Evolutionary conservation across 1,140 invertebrate species (phyloP).

Genomic region (Zaprionus tsacasi): DNA sequence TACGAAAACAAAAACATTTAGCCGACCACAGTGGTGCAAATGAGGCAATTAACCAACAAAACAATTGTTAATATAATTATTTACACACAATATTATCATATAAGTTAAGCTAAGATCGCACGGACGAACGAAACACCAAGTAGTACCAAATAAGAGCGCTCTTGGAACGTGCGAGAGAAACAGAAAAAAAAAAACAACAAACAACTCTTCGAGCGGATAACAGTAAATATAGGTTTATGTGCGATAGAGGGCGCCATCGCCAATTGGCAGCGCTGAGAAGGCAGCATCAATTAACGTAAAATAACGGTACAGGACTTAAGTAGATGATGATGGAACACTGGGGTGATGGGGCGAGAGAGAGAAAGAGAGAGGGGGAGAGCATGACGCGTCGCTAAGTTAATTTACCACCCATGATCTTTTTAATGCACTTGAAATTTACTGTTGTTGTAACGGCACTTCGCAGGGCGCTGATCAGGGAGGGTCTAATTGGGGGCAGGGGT

Average conservation of each 20-base stretch:
- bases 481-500: not conserved
- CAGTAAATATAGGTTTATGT: constrained; percentile 7
- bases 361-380: constrained; percentile 28
- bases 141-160: not conserved
- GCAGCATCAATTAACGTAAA: constrained; percentile 75
- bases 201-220: constrained; percentile 10
- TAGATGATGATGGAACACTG: constrained; percentile 24
- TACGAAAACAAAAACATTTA: not conserved
- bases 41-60: constrained; percentile 48
- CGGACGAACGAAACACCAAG: constrained; percentile 50
- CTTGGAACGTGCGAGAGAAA: constrained; percentile 10
- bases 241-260: not conserved
- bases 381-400: constrained; percentile 69
- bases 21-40: constrained; percentile 39
- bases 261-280: constrained; percentile 57
- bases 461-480: constrained; percentile 8
- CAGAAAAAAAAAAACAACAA: not conserved
- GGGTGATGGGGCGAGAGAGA: constrained; percentile 13
- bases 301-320: constrained; percentile 51
- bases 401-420: constrained; percentile 82
- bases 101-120: constrained; percentile 13
- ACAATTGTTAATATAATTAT: constrained; percentile 46
- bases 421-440: constrained; percentile 78
- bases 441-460: constrained; percentile 36
- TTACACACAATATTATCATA: constrained; percentile 1